A percentile compares a stretch with the other conserved stretches of the same genome.
Evolutionary conservation across 2,113 vertebrate species (phyloP).

Genomic region (Rhinopithecus roxellana): DNA sequence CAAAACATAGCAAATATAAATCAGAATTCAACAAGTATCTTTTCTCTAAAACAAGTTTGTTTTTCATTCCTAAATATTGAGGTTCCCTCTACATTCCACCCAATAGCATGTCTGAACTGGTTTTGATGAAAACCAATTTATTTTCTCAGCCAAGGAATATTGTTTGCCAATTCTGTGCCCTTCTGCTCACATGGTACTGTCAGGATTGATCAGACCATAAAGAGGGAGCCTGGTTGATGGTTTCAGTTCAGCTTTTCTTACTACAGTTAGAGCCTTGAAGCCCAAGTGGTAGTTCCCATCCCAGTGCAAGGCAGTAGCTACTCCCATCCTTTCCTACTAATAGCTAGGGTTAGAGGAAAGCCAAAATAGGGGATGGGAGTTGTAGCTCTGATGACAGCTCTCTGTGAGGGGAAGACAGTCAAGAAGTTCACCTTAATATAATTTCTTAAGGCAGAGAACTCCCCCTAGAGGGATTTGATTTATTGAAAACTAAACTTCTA

Average conservation of each 20-base stretch:
- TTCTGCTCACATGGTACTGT: neutral
- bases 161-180: neutral
- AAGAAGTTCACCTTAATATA: neutral
- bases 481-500: slow-evolving; percentile 63
- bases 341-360: neutral
- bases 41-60: neutral
- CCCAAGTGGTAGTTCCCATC: neutral
- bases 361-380: neutral
- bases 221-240: neutral
- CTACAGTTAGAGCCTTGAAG: neutral
- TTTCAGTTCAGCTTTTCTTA: neutral
- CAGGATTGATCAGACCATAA: neutral
- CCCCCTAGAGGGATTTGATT: slow-evolving; percentile 17
- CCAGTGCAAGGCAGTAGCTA: neutral
- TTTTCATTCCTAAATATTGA: neutral
- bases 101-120: neutral
- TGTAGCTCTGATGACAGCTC: neutral
- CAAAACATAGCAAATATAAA: neutral
- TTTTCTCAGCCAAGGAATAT: slow-evolving; percentile 47
- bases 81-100: neutral
- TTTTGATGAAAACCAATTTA: slow-evolving; percentile 2
- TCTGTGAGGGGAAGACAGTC: neutral
- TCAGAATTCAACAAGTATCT: neutral
- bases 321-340: neutral
- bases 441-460: slow-evolving; percentile 51